Conservation (phyloP, 2,797 vertebrate genomes). For the Danio kyathit region DNA sequence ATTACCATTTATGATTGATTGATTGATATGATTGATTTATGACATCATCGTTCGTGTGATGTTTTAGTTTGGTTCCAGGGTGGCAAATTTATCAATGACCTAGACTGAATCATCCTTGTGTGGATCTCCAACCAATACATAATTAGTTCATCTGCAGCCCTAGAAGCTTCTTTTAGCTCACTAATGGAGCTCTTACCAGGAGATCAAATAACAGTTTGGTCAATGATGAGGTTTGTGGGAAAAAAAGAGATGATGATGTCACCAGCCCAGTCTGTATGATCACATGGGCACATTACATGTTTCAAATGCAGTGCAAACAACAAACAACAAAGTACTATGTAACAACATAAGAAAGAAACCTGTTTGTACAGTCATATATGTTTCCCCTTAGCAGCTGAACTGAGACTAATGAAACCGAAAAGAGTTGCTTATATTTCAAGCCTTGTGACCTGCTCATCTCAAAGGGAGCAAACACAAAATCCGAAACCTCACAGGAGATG, state of each 20-base stretch:
- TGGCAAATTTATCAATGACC: constrained; percentile 11
- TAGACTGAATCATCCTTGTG: neutral
- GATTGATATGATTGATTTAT: no score
- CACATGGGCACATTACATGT: constrained; percentile 19
- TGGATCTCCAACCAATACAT: constrained; percentile 28
- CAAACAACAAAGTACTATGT: neutral
- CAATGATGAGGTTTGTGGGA: constrained; percentile 36
- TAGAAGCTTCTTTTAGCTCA: constrained; percentile 37
- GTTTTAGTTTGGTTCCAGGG: neutral
- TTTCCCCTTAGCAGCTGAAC: neutral
- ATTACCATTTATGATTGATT: no score
- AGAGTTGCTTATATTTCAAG: constrained; percentile 83
- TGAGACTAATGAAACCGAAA: neutral
- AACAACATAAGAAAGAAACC: neutral
- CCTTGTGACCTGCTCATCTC: constrained; percentile 81
- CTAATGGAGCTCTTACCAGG: constrained; percentile 45
- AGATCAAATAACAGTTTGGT: constrained; percentile 41
- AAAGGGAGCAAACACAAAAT: constrained; percentile 86
- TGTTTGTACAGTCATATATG: neutral
- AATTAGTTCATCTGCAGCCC: constrained; percentile 25
- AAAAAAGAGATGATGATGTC: constrained; percentile 33
- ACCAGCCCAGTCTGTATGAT: neutral
- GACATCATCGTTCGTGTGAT: neutral
- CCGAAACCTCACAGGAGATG: constrained; percentile 81
- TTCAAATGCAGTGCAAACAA: constrained; percentile 11